phyloP scores from a whole-genome alignment of 2,113 vertebrate species.

The Hylia prasina region DNA sequence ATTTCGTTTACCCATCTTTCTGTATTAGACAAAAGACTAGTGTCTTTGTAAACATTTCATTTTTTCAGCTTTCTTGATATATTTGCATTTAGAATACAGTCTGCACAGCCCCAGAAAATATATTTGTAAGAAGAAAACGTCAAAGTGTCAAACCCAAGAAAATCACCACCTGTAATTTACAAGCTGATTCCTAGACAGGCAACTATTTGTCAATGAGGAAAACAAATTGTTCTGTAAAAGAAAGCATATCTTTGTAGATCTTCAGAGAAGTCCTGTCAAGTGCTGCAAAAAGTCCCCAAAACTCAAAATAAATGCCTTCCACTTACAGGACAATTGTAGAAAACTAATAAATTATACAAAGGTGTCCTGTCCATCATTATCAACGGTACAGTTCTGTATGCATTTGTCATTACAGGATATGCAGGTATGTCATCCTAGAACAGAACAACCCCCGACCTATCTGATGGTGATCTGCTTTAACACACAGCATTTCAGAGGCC shows the following conservation, averaged over 20 bases:
- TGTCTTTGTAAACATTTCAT: neutral
- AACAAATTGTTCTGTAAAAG: neutral
- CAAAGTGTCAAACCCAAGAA: neutral
- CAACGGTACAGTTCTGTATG: neutral
- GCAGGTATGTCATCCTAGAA: neutral
- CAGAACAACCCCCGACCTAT: neutral
- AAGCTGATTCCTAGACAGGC: neutral
- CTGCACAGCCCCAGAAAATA: neutral
- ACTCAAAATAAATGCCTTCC: neutral
- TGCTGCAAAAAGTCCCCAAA: neutral
- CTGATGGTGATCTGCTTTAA: neutral
- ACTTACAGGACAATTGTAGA: neutral
- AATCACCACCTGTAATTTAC: neutral
- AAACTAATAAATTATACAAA: neutral
- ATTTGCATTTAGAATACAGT: neutral
- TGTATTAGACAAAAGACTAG: neutral
- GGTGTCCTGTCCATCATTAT: neutral
- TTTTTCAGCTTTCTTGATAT: neutral
- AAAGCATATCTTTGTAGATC: neutral
- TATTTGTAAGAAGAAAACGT: neutral
- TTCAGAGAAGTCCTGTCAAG: neutral
- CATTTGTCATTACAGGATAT: neutral
- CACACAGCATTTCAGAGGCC: neutral
- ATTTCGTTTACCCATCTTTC: neutral
- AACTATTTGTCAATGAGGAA: neutral